phyloP scores from a whole-genome alignment of 1,140 invertebrate species.

The Cydia fagiglandana region DNA sequence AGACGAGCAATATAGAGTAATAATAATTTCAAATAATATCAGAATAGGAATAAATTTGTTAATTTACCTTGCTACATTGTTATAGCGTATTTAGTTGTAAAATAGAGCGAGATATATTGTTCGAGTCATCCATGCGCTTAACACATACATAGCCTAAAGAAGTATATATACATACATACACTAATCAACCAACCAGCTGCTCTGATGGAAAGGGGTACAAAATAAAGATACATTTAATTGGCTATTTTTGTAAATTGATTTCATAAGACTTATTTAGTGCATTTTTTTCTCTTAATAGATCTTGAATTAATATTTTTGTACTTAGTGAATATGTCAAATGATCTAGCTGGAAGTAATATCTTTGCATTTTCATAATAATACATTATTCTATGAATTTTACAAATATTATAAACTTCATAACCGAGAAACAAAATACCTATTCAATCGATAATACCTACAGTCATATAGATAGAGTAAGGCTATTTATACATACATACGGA shows the following conservation, averaged over 20 bases:
- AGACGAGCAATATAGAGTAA: conserved; percentile 75
- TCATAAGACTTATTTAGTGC: conserved; percentile 55
- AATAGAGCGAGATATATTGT: conserved; percentile 47
- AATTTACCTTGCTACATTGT: conserved; percentile 70
- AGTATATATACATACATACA: conserved; percentile 40
- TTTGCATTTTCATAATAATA: conserved; percentile 60
- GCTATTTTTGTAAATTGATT: conserved; percentile 72
- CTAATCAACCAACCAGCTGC: conserved; percentile 66
- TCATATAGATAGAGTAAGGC: conserved; percentile 71
- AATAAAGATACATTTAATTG: conserved; percentile 67
- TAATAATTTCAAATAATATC: conserved; percentile 69
- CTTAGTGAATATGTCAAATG: conserved; percentile 59
- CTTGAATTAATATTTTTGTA: conserved; percentile 77
- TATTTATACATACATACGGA: conserved; percentile 73
- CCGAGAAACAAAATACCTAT: conserved; percentile 60
- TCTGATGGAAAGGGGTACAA: conserved; percentile 77
- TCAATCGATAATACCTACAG: conserved; percentile 65
- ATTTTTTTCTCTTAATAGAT: conserved; percentile 59
- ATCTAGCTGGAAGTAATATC: conserved; percentile 54
- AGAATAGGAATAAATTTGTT: conserved; percentile 49
- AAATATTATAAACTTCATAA: conserved; percentile 62
- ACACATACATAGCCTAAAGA: conserved; percentile 44
- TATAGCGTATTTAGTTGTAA: conserved; percentile 67
- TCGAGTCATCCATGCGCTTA: conserved; percentile 32
- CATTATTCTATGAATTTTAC: conserved; percentile 60